phyloP scores from a whole-genome alignment of 1,140 invertebrate species.

The Heliconius nattereri region DNA sequence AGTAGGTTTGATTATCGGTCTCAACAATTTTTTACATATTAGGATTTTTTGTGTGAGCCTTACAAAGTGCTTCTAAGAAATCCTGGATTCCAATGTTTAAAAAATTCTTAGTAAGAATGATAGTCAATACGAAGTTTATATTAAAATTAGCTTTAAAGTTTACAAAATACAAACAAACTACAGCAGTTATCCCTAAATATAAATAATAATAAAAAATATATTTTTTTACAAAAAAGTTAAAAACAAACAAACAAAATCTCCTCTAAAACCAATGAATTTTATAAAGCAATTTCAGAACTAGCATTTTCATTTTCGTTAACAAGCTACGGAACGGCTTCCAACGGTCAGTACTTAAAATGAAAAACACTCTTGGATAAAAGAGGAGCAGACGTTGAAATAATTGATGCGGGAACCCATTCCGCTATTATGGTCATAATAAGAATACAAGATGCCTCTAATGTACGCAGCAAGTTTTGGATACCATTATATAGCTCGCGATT shows the following conservation, averaged over 20 bases:
- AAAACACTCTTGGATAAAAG: constrained; percentile 30
- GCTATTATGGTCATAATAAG: constrained; percentile 41
- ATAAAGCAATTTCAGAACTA: constrained; percentile 28
- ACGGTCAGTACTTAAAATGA: constrained; percentile 32
- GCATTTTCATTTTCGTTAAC: constrained; percentile 24
- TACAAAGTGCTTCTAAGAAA: too few relatives aligned
- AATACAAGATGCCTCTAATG: constrained; percentile 48
- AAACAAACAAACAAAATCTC: background rate
- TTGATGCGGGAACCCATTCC: constrained; percentile 35
- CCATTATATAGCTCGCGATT: constrained; percentile 45
- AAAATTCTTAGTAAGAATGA: too few relatives aligned
- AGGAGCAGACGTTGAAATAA: constrained; percentile 30
- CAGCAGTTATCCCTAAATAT: too few relatives aligned
- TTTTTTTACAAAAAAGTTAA: too few relatives aligned
- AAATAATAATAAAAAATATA: too few relatives aligned
- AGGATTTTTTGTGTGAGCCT: too few relatives aligned
- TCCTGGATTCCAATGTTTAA: too few relatives aligned
- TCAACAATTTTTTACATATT: background rate
- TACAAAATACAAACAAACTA: too few relatives aligned
- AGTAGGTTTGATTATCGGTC: background rate
- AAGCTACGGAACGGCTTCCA: constrained; percentile 15
- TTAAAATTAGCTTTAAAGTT: too few relatives aligned
- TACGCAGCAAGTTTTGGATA: constrained; percentile 45
- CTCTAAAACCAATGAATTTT: constrained; percentile 19
- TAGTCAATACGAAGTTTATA: too few relatives aligned